Percentiles rank a stretch among this genome's conserved stretches.
These are phyloP conservation scores for Strongylocentrotus purpuratus DNA, from an alignment of 35 echinoderm and acorn worm genomes.

Conservation along the genomic window DNA sequence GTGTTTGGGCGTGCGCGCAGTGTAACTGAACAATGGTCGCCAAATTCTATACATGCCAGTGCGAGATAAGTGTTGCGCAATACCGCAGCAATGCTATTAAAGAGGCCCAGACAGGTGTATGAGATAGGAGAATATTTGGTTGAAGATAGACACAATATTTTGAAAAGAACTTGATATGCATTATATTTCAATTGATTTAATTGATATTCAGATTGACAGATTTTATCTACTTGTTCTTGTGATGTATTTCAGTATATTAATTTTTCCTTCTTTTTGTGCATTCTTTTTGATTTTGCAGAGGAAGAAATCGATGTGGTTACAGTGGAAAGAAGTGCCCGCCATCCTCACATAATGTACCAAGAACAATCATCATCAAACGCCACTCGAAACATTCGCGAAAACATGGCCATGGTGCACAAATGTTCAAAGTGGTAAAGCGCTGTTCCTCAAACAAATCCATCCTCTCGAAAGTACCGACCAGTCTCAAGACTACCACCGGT, in stretches of 20 bases:
- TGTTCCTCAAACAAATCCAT: slow-evolving; percentile 46
- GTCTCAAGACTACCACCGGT: not conserved
- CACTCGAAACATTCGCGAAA: slow-evolving; percentile 41
- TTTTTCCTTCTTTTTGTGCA: not conserved
- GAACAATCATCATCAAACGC: slow-evolving; percentile 41
- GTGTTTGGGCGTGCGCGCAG: no score
- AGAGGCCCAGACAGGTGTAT: not conserved
- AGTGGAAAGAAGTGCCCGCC: slow-evolving; percentile 55
- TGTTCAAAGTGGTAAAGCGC: slow-evolving; percentile 33
- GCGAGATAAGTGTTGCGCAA: not conserved
- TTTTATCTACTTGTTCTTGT: not conserved
- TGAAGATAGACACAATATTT: no score
- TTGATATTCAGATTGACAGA: not conserved
- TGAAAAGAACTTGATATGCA: no score
- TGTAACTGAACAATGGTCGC: not conserved
- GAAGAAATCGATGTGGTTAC: slow-evolving; percentile 98
- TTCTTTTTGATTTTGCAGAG: slow-evolving; percentile 69
- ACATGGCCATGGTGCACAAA: slow-evolving; percentile 18
- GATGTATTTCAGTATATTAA: not conserved
- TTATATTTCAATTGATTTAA: not conserved
- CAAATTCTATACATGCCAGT: not conserved
- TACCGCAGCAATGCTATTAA: not conserved
- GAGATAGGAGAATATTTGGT: no score
- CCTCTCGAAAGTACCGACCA: not conserved
- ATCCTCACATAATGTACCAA: slow-evolving; percentile 34